Base-by-base conservation (phyloP, 2,888 invertebrate species). In the Perithous albicinctus region DNA sequence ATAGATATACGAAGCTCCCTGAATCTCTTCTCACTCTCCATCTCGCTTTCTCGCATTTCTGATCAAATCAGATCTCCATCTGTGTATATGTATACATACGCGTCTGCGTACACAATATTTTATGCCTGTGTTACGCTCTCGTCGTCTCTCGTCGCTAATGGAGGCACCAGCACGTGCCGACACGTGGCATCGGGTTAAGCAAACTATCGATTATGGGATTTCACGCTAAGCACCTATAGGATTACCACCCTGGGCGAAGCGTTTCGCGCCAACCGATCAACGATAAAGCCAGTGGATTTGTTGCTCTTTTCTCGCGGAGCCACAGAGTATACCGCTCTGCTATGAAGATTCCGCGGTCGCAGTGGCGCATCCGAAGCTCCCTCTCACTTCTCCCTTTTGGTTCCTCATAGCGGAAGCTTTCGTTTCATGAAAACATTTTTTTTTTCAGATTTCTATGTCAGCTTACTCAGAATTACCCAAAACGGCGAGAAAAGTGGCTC, bases 151-250 rank as follows among this genome's bases (percentile, higher is more conserved):
- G 74, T 78, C 85, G 84, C 90, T 91, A 91, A 92, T 92, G 91
- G 91, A 90, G 88, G 85, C 84, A 81, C 80, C 80, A 86, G 88
- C 92, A 92, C 92, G 91, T 88, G 92, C 90, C 91, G 90, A 91
- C 92, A 90, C 92, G 92, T 91, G 91, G 89, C 91, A 80, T 86
- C 88, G 89, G 90, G 91, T 92, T 92, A 91, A 92, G 92, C 92
- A 92, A 92, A 92, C 92, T 92, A 92, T 92, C 92, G 92, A 92
- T 92, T 92, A 92, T 92, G 88, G 92, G 92, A 92, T 92, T 92
- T 92, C 89, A 92, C 92, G 92, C 89, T 92, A 90, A 92, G 92
- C 90, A 92, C 92, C 91, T 91, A 92, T 92, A 90, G 92, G 92
- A 92, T 92, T 92, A 92, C 85, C 91, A 88, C 87, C 77, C 82